Percentiles rank a stretch among this genome's conserved stretches.
Conservation (phyloP, 2,888 invertebrate species). For the Campoletis raptor region DNA sequence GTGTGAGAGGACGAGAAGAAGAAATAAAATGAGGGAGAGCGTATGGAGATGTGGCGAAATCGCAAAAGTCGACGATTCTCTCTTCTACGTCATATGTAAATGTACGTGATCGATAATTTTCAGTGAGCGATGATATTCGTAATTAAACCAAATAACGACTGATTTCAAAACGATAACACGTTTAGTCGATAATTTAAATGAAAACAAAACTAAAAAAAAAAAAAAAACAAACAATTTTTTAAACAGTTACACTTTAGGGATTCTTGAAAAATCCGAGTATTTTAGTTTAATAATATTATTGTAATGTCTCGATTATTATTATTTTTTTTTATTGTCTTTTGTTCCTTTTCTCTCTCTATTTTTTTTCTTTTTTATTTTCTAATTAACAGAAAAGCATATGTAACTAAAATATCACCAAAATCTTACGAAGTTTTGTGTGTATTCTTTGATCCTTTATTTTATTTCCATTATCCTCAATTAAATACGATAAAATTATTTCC, state of each 20-base stretch:
- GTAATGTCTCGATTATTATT: slow-evolving; percentile 46
- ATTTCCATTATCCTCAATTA: slow-evolving; percentile 22
- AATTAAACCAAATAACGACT: slow-evolving; percentile 79
- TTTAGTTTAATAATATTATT: slow-evolving; percentile 72
- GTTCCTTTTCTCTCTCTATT: slow-evolving; percentile 50
- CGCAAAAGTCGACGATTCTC: slow-evolving; percentile 52
- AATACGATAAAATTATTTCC: neutral
- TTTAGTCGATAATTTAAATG: slow-evolving; percentile 65
- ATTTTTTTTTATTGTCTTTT: slow-evolving; percentile 64
- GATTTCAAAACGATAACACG: slow-evolving; percentile 74
- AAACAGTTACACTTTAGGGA: slow-evolving; percentile 57
- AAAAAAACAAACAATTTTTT: slow-evolving; percentile 36
- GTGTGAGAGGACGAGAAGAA: neutral
- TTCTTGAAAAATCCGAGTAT: slow-evolving; percentile 65
- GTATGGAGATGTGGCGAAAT: slow-evolving; percentile 18
- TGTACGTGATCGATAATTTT: slow-evolving; percentile 55
- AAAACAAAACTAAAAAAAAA: slow-evolving; percentile 20
- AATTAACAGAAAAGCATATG: slow-evolving; percentile 69
- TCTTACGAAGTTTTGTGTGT: slow-evolving; percentile 61
- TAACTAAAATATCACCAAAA: slow-evolving; percentile 62
- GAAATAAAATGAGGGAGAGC: neutral
- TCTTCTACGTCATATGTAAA: slow-evolving; percentile 28
- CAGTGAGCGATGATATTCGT: slow-evolving; percentile 69
- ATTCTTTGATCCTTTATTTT: slow-evolving; percentile 37
- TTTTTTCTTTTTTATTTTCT: slow-evolving; percentile 62